Percentiles rank a stretch among this genome's conserved stretches.
Conservation (phyloP, 2,797 vertebrate species). For the Numenius phaeopus region DNA sequence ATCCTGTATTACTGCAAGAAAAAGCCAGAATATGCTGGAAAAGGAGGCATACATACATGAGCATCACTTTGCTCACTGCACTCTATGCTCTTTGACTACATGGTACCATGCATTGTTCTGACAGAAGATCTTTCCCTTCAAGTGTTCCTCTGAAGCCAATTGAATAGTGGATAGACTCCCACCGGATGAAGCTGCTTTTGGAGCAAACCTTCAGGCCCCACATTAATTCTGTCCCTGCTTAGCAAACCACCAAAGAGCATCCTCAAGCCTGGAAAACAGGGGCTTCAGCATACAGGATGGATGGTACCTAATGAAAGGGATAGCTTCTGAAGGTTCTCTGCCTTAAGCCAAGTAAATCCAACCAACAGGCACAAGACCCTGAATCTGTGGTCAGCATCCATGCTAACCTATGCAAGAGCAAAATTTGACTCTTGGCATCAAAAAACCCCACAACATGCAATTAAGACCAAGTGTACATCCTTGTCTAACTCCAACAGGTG, state of each 20-base stretch:
- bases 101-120: accelerated
- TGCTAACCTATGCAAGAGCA: background rate
- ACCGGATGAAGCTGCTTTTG: background rate
- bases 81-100: background rate
- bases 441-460: accelerated
- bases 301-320: background rate
- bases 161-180: background rate
- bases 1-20: background rate
- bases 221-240: background rate
- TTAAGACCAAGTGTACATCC: background rate
- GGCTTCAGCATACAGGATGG: background rate
- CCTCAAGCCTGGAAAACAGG: background rate
- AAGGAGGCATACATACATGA: background rate
- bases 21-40: background rate
- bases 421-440: background rate
- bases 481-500: background rate
- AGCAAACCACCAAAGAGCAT: background rate
- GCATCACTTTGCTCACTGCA: background rate
- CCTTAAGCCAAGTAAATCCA: background rate
- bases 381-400: background rate
- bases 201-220: background rate
- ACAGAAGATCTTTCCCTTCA: background rate
- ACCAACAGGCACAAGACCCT: background rate
- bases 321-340: background rate
- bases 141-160: background rate